Base-by-base conservation (phyloP, 2,113 vertebrate genomes). In the Coptodon rendalli region DNA sequence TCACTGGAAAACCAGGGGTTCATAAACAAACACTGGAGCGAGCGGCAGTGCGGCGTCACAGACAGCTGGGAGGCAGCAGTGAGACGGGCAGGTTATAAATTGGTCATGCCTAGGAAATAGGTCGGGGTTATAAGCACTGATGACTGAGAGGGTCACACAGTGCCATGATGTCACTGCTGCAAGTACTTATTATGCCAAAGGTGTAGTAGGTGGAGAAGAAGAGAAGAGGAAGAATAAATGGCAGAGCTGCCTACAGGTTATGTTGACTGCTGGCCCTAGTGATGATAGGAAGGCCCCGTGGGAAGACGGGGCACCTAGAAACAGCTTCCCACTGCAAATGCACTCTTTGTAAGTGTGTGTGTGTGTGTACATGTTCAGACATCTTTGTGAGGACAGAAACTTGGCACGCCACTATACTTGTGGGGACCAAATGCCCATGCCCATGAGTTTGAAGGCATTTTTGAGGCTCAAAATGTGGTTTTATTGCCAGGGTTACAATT, bases 251-350 rank as follows among this genome's bases (percentile, higher is more conserved):
- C 88, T 52, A 3, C 36, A 84, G 89, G 81, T 90, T 80, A 90
- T 89, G 92, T 86, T 90, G 87, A 84, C 87, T 89, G 89, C 87
- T 87, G 92, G 90, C 91, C 94, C 92, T 82, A 87, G 89, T 90
- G 93, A 90, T 94, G 81, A 93, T 84, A 84, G 56, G 82, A 59
- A 68, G 89, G 66, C 80, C 91, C 81, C 16, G 9, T 57, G 53
- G 80, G 81, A 48, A 36, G 43, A 68, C 3, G 2, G 50, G 83
- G 22, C 45, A 85, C 54, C 59, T 66, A 84, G 76, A 85, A 91
- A 89, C 48, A 29, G 45, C 7, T 4, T 34, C 63, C 56, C 52
- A 76, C 82, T 84, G 88, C 83, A 80, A 9, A 43, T 87, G 80
- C 31, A 76, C 52, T 63, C 73, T 76, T 31, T 78, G 54, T 27